These are phyloP conservation scores for Dolichoris vasculosae DNA, from an alignment of 1,140 invertebrate species.

Conservation along the genomic window DNA sequence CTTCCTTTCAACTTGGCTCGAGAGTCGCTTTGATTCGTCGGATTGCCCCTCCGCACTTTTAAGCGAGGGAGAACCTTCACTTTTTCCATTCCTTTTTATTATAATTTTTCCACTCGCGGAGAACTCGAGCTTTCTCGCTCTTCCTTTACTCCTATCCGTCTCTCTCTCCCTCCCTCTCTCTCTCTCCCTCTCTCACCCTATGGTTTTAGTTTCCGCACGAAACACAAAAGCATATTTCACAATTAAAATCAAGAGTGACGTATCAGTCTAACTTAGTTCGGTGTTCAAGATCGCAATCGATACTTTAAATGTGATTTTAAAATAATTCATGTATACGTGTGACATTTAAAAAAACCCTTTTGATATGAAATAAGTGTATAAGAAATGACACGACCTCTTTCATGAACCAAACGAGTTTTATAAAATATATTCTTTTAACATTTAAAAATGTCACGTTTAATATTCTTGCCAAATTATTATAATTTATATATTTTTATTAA, in stretches of 20 bases:
- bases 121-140: background rate
- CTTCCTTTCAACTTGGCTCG: conserved; percentile 43
- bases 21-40: conserved; percentile 57
- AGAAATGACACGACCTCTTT: too few species aligned
- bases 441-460: too few species aligned
- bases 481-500: too few species aligned
- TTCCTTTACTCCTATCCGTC: background rate
- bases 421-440: too few species aligned
- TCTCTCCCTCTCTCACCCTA: background rate
- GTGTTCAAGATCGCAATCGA: background rate
- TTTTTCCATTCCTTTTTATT: conserved; percentile 35
- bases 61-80: conserved; percentile 9
- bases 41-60: conserved; percentile 37
- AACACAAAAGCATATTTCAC: background rate
- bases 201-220: background rate
- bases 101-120: conserved; percentile 43
- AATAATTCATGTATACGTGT: too few species aligned
- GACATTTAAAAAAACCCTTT: too few species aligned
- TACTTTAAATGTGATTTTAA: background rate
- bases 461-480: too few species aligned
- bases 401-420: too few species aligned
- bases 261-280: background rate
- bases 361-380: too few species aligned
- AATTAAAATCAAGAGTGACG: conserved; percentile 18
- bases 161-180: background rate